A percentile compares a stretch with the other conserved stretches of the same genome.
phyloP scores from a whole-genome alignment of 2,888 invertebrate genomes.

The Prosapia bicincta region DNA sequence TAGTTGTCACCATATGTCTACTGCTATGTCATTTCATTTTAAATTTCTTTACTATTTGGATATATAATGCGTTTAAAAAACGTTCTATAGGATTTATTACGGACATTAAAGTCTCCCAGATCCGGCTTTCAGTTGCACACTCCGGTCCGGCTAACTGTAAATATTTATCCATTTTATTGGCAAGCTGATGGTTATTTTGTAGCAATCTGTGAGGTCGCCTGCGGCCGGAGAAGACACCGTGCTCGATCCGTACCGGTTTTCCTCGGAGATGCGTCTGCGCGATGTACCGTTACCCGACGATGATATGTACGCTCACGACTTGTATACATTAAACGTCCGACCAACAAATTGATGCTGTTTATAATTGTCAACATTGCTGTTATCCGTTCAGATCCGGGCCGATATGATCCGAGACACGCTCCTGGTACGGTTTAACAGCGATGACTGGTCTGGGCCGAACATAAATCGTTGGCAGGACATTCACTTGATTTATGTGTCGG shows the following conservation, averaged over 20 bases:
- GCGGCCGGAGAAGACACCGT: background rate
- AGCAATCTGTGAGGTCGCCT: background rate
- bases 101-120: too few relatives aligned
- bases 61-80: too few relatives aligned
- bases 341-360: background rate
- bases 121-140: too few relatives aligned
- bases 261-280: background rate
- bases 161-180: background rate
- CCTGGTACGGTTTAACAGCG: too few relatives aligned
- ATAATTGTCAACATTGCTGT: background rate
- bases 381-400: background rate
- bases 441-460: background rate
- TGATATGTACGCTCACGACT: background rate
- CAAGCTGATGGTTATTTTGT: background rate
- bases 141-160: background rate
- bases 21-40: too few relatives aligned
- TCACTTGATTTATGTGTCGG: background rate
- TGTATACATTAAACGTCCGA: background rate
- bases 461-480: background rate
- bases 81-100: too few relatives aligned
- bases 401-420: background rate
- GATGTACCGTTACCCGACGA: background rate
- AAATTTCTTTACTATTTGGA: too few relatives aligned
- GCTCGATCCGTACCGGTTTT: background rate
- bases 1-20: too few relatives aligned